Conservation (phyloP, 2,113 vertebrate genomes). For the Centropristis striata region DNA sequence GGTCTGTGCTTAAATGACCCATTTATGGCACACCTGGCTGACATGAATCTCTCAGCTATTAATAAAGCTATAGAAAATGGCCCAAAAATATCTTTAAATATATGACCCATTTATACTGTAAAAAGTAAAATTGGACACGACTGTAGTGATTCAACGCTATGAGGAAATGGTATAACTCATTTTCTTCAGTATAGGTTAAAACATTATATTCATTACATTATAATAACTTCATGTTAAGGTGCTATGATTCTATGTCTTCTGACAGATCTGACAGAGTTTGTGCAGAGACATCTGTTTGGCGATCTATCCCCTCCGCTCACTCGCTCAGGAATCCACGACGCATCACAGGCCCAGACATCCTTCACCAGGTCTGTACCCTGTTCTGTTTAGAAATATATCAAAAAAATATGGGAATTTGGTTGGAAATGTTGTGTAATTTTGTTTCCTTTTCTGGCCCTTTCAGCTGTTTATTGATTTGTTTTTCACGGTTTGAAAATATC, state of each 20-base stretch:
- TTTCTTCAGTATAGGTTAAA: background rate
- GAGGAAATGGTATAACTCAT: background rate
- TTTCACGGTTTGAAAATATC: background rate
- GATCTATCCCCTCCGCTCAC: slow-evolving; percentile 72
- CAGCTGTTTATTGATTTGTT: background rate
- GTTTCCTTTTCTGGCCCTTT: background rate
- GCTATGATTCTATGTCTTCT: background rate
- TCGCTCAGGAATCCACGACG: slow-evolving; percentile 73
- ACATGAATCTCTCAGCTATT: too few relatives aligned
- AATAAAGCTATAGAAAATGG: too few relatives aligned
- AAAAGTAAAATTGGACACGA: background rate
- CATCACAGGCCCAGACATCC: slow-evolving; percentile 46
- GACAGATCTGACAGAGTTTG: slow-evolving; percentile 83
- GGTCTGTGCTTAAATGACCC: slow-evolving; percentile 52
- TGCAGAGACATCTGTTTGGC: slow-evolving; percentile 82
- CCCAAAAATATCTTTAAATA: too few relatives aligned
- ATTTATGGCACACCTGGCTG: too few relatives aligned
- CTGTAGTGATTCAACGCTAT: background rate
- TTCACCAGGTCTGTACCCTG: slow-evolving; percentile 63
- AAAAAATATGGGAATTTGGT: background rate
- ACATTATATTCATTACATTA: background rate
- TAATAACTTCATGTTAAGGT: background rate
- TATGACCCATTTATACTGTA: background rate
- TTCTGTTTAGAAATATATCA: background rate
- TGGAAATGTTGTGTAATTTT: background rate